Evolutionary conservation across 1,140 invertebrate genomes (phyloP), one percentile per base, ranked within the genome.

Genomic region (Ericerus pela): DNA sequence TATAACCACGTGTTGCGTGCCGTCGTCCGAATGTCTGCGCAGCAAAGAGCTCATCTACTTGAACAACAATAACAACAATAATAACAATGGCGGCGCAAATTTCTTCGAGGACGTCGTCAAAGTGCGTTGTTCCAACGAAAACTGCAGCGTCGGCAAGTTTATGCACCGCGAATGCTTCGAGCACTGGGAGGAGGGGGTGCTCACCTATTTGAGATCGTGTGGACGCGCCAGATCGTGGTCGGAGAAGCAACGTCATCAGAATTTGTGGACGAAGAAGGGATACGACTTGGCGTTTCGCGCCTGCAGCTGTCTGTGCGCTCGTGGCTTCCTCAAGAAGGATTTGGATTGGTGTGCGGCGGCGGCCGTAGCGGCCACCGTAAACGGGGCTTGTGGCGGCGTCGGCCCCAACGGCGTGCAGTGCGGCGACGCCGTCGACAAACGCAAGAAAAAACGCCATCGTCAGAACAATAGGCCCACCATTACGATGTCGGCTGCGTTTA

Each of bases 151-250:
- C 61, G 88, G 91, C 20, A 79, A 83, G 65, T 94, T 84, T 70
- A 96, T 97, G 92, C 93, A 97, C 74, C 79, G 83, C 58, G 85
- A 89, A 64, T 97, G 93, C 72, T 97, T 96, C 73, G 87, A 94
- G 28, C 76, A 80, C 51, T 96, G 90, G 88, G 91, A 96, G 70
- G 80, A 84, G 67, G 77, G 79, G 5, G 84, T 96, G 16, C 75
- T 95, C 57, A 81, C 82, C 30, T 93, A 88, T 65, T 75, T 96
- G 41, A 88, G 91, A 66, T 84, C 84, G 6, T 90, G 85, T 70
- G 89, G 89, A 12, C 73, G 91, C 16, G 90, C 90, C 1, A 76
- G 91, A 16, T 88, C 84, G 53, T 96, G 92, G 92, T 91, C 88
- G 24, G 91, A 96, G 67, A 77, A 89, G 43, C 91, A 96, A 36